phyloP scores from a whole-genome alignment of 1,140 invertebrate genomes.

The Euura saliciscinereae region DNA sequence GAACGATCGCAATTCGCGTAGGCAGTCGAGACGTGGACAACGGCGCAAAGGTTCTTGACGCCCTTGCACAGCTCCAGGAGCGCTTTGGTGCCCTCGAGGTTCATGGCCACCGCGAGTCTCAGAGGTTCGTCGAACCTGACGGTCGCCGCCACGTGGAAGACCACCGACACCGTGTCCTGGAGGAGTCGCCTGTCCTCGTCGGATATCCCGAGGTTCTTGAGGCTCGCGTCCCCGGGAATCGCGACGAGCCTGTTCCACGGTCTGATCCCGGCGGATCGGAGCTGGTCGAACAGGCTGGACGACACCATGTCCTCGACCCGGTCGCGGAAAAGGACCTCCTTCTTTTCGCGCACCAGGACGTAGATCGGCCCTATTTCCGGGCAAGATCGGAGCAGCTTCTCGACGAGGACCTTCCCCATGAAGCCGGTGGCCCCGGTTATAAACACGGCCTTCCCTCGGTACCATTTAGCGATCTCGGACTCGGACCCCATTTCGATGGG shows the following conservation, averaged over 20 bases:
- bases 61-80: conserved; percentile 26
- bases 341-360: conserved; percentile 71
- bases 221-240: conserved; percentile 80
- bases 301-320: conserved; percentile 61
- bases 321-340: conserved; percentile 62
- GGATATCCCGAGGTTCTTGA: conserved; percentile 72
- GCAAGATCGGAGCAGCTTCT: conserved; percentile 76
- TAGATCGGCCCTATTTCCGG: conserved; percentile 68
- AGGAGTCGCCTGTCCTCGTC: conserved; percentile 59
- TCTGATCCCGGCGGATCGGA: conserved; percentile 38
- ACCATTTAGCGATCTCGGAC: conserved; percentile 14
- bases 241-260: conserved; percentile 72
- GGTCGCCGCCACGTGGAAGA: conserved; percentile 74
- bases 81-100: conserved; percentile 29
- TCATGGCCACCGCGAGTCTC: conserved; percentile 42
- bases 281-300: conserved; percentile 41
- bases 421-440: conserved; percentile 80
- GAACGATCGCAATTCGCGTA: conserved; percentile 72
- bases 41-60: conserved; percentile 36
- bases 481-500: not conserved
- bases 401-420: conserved; percentile 77
- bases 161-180: conserved; percentile 60
- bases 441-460: conserved; percentile 63
- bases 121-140: conserved; percentile 72
- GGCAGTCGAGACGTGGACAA: conserved; percentile 79